Evolutionary conservation across 2,113 vertebrate species (phyloP), one percentile per base, ranked within the genome.

Genomic region (Lucifuga dentata): DNA sequence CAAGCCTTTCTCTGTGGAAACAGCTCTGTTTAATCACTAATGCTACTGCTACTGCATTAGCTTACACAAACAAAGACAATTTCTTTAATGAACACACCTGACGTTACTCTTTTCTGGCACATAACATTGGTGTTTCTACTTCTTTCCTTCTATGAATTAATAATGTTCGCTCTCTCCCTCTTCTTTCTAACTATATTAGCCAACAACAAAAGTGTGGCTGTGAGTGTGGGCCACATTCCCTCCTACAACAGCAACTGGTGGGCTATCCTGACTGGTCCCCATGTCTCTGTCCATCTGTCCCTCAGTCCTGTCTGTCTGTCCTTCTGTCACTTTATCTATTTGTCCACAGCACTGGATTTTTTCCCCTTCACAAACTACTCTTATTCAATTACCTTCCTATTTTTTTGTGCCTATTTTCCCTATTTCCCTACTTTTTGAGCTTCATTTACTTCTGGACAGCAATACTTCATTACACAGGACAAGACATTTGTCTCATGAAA

Each of bases 161-260:
- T 90, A 90, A 91, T 85, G 72, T 90, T 72, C 81, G 68, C 89
- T 91, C 78, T 92, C 84, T 93, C 74, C 86, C 40, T 88, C 87
- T 88, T 82, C 73, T 80, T 76, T 45, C 69, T 57, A 89, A 82
- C 80, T 56, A 67, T 81, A 86, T 88, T 89, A 88, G 92, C 90
- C 87, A 89, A 84, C 85, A 84, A 53, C 92, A 91, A 90, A 90
- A 88, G 76, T 84, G 86, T 90, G 74, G 86, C 86, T 63, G 86
- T 89, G 88, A 90, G 90, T 53, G 91, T 87, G 72, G 89, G 78
- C 83, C 89, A 68, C 79, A 86, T 90, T 68, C 80, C 89, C 84
- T 89, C 92, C 91, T 91, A 86, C 93, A 87, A 87, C 88, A 90
- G 84, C 83, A 92, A 92, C 89, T 85, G 93, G 93, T 93, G 93